A percentile compares a stretch with the other conserved stretches of the same genome.
These are phyloP conservation scores for Chaenocephalus aceratus DNA, from an alignment of 2,113 vertebrate species.

Conservation along the genomic window DNA sequence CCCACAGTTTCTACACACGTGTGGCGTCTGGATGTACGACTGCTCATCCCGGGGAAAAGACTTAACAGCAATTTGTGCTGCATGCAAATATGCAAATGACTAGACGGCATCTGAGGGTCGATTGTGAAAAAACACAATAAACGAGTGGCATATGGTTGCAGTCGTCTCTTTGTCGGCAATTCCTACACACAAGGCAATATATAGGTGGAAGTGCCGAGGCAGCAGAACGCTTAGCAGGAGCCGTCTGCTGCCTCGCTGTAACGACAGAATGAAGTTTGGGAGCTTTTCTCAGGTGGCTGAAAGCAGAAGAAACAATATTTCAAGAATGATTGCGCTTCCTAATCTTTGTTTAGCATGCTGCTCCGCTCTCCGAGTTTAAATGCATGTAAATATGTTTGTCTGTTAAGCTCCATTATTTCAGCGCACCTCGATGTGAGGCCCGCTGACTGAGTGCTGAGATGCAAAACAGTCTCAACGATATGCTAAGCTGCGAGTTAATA, in stretches of 20 bases:
- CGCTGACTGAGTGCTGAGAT: slow-evolving; percentile 62
- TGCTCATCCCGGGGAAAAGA: no score
- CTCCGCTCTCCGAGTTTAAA: slow-evolving; percentile 23
- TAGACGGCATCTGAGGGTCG: slow-evolving; percentile 65
- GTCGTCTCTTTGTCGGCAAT: slow-evolving; percentile 76
- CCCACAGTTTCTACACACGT: no score
- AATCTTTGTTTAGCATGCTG: slow-evolving; percentile 25
- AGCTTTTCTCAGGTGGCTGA: slow-evolving; percentile 39
- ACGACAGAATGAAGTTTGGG: slow-evolving; percentile 74
- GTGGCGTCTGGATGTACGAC: no score
- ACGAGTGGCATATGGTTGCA: slow-evolving; percentile 80
- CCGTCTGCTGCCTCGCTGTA: slow-evolving; percentile 71
- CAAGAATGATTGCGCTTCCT: slow-evolving; percentile 6
- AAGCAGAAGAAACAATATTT: slow-evolving; percentile 7
- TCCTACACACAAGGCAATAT: slow-evolving; percentile 77
- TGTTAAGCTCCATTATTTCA: slow-evolving; percentile 36
- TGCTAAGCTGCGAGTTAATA: slow-evolving; percentile 80
- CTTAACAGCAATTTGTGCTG: slow-evolving; percentile 53
- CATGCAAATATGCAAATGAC: slow-evolving; percentile 79
- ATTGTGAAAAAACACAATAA: slow-evolving; percentile 59
- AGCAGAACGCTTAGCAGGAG: slow-evolving; percentile 73
- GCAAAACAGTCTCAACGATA: slow-evolving; percentile 70
- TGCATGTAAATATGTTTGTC: slow-evolving; percentile 46
- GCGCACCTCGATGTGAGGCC: slow-evolving; percentile 48
- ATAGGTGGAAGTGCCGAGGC: slow-evolving; percentile 77